A percentile compares a stretch with the other conserved stretches of the same genome.
Conservation (phyloP, 2,113 vertebrate genomes). For the Myotis brandtii region DNA sequence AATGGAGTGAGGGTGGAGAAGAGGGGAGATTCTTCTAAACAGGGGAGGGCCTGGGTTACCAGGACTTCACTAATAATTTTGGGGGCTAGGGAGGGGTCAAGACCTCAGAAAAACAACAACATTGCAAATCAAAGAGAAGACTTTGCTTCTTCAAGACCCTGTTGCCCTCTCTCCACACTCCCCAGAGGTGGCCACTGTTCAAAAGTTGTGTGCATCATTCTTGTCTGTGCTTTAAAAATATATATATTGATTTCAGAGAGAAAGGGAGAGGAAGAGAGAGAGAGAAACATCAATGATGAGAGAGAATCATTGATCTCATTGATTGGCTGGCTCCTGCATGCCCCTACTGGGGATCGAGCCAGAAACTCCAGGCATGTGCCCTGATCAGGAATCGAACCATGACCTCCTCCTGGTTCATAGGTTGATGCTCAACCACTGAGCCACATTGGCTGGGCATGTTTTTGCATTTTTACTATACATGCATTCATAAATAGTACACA, state of each 20-base stretch:
- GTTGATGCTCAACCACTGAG: too few species aligned
- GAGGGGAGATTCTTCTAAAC: neutral
- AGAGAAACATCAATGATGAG: too few species aligned
- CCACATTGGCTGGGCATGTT: neutral
- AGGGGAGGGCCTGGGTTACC: neutral
- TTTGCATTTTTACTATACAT: neutral
- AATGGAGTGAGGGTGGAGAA: neutral
- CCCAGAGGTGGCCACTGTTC: neutral
- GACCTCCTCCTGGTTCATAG: too few species aligned
- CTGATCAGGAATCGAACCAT: too few species aligned
- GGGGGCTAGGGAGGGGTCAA: neutral
- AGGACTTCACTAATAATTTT: neutral
- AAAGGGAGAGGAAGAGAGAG: too few species aligned
- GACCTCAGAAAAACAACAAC: neutral
- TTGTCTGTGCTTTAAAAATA: neutral
- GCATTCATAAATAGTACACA: neutral
- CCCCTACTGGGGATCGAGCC: too few species aligned
- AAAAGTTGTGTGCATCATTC: neutral
- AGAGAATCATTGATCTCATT: too few species aligned
- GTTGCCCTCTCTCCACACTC: neutral
- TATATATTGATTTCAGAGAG: too few species aligned
- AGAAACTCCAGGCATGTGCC: too few species aligned
- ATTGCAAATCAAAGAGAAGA: neutral
- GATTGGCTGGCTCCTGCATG: too few species aligned
- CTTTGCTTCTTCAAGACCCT: neutral